Evolutionary conservation across 2,113 vertebrate genomes (phyloP), one percentile per base, ranked within the genome.

Genomic region (Campylomormyrus tamandua): DNA sequence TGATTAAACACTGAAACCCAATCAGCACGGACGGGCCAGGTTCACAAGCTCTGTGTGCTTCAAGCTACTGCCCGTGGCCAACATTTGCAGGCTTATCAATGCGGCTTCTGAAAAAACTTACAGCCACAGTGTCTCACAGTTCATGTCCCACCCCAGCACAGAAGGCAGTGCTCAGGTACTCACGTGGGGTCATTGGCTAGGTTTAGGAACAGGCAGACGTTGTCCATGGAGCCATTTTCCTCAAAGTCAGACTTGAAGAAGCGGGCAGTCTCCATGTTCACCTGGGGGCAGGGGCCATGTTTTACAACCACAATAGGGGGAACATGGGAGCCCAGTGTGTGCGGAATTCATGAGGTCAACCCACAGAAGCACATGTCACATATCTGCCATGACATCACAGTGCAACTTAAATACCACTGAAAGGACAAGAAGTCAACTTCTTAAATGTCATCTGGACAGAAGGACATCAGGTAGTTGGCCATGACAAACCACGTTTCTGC

Each of bases 221-320:
- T 97, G 93, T 97, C 96, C 96, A 97, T 97, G 39, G 96, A 97
- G 45, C 96, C 96, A 24, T 96, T 97, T 91, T 97, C 96, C 91
- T 97, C 96, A 90, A 97, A 97, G 88, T 97, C 96, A 0, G 96
- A 96, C 93, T 97, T 97, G 90, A 97, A 97, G 93, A 97, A 97
- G 24, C 96, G 96, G 3, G 96, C 96, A 4, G 96, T 97, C 92
- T 97, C 96, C 96, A 97, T 97, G 95, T 97, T 97, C 92, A 97
- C 96, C 96, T 97, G 90, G 35, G 42, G 10, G 48, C 49, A 0
- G 19, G 87, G 66, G 89, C 35, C 5, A 24, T 19, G 1, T 35
- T 84, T 58, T 35, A 80, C 13, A 27, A 39, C 62, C 83, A 90
- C 24, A 87, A 9, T 49, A 31, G 17, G n/a, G 46, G 31, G 1